These are phyloP conservation scores for Lagopus muta DNA, from an alignment of 2,113 vertebrate species.

Conservation along the genomic window DNA sequence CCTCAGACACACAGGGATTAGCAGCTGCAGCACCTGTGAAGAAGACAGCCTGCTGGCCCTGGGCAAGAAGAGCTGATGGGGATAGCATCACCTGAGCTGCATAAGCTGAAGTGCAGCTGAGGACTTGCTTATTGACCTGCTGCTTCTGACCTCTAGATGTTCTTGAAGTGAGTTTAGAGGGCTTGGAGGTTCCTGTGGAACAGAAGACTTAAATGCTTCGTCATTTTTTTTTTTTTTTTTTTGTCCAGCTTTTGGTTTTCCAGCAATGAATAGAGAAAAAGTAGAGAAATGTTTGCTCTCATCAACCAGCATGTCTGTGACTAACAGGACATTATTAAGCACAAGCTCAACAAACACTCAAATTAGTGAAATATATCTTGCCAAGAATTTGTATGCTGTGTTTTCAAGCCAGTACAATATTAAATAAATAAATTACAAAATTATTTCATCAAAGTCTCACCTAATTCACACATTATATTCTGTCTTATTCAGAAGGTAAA, in stretches of 20 bases:
- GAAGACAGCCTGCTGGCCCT: not conserved
- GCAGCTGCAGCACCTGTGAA: not conserved
- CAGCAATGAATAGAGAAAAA: not conserved
- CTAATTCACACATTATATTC: not conserved
- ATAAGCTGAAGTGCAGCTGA: not conserved
- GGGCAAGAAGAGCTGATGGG: not conserved
- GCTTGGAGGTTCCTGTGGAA: not conserved
- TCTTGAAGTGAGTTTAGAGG: not conserved
- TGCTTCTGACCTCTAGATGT: not conserved
- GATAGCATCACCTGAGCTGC: fast-evolving
- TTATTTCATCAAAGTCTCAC: not conserved
- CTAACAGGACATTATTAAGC: not conserved
- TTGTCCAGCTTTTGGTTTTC: not conserved
- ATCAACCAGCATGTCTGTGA: not conserved
- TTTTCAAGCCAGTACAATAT: not conserved
- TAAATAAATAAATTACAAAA: not conserved
- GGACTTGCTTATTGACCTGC: fast-evolving
- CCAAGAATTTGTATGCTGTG: not conserved
- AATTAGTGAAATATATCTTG: not conserved
- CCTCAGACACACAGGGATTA: not conserved
- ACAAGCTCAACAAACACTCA: not conserved
- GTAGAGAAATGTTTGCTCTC: not conserved
- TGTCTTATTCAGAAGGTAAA: not conserved
- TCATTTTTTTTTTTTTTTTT: not conserved
- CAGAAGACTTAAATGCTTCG: not conserved